A percentile compares a stretch with the other conserved stretches of the same genome.
Conservation (phyloP, 2,888 invertebrate genomes). For the Cryptus armator region DNA sequence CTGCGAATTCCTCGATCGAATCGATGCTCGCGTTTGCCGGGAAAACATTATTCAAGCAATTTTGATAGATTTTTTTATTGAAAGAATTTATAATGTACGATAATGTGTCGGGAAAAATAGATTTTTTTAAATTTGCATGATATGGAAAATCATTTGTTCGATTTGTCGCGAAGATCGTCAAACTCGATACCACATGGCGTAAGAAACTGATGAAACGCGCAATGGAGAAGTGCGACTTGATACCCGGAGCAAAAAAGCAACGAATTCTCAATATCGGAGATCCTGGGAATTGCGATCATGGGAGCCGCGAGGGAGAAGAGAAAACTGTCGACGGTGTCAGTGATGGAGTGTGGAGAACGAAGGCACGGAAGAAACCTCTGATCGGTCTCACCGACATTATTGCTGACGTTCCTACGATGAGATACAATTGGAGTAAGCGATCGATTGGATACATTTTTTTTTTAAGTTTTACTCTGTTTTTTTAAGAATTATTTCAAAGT, state of each 20-base stretch:
- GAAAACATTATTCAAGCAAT: background rate
- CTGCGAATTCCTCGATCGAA: conserved; percentile 19
- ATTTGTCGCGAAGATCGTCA: conserved; percentile 51
- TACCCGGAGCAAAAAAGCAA: conserved; percentile 61
- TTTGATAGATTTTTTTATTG: background rate
- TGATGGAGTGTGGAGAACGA: conserved; percentile 56
- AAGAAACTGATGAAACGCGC: conserved; percentile 69
- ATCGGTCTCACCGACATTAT: conserved; percentile 36
- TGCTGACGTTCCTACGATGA: conserved; percentile 20
- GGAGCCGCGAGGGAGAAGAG: background rate
- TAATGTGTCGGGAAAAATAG: too few species aligned
- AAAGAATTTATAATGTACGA: background rate
- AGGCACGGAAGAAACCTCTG: conserved; percentile 62
- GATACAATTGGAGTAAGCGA: conserved; percentile 37
- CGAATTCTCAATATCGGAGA: conserved; percentile 70
- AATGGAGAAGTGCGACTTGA: conserved; percentile 62
- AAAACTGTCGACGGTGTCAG: conserved; percentile 7
- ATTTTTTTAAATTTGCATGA: too few species aligned
- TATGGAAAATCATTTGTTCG: too few species aligned
- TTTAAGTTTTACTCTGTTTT: too few species aligned
- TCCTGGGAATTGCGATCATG: conserved; percentile 1
- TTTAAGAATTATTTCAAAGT: too few species aligned
- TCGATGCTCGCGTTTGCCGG: background rate
- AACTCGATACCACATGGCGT: conserved; percentile 66
- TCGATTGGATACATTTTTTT: background rate